phyloP scores from a whole-genome alignment of 2,113 vertebrate species.

The Muscicapa adusta region DNA sequence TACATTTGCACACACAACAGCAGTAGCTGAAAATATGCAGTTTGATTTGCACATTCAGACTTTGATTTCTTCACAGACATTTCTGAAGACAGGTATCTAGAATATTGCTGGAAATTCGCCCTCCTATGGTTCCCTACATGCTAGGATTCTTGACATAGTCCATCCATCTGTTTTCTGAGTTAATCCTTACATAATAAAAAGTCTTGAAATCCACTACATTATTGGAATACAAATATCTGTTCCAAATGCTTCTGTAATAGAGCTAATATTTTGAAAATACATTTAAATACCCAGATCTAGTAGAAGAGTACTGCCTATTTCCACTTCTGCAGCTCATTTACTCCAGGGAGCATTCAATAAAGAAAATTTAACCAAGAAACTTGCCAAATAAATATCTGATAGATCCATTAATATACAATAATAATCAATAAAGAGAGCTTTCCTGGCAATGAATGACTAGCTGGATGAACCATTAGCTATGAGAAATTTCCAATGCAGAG shows the following conservation, averaged over 20 bases:
- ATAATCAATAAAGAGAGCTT: not conserved
- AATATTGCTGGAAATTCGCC: not conserved
- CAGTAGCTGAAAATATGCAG: not conserved
- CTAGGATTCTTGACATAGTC: not conserved
- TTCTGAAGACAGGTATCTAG: not conserved
- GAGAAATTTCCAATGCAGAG: not conserved
- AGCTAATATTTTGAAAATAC: not conserved
- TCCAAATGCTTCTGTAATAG: not conserved
- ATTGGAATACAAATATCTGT: not conserved
- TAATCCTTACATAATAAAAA: not conserved
- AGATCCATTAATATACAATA: not conserved
- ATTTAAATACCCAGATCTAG: not conserved
- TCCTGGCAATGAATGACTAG: not conserved
- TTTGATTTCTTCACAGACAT: not conserved
- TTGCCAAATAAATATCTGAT: conserved; percentile 1
- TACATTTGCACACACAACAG: not conserved
- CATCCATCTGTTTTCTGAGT: not conserved
- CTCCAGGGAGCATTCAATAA: not conserved
- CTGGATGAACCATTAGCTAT: not conserved
- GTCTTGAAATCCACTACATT: not conserved
- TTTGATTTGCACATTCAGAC: not conserved
- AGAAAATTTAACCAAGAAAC: not conserved
- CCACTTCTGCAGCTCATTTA: not conserved
- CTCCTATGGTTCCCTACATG: not conserved
- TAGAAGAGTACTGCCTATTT: not conserved